Evolutionary conservation across 2,888 invertebrate genomes (phyloP).

Genomic region (Zaprionus bogoriensis): DNA sequence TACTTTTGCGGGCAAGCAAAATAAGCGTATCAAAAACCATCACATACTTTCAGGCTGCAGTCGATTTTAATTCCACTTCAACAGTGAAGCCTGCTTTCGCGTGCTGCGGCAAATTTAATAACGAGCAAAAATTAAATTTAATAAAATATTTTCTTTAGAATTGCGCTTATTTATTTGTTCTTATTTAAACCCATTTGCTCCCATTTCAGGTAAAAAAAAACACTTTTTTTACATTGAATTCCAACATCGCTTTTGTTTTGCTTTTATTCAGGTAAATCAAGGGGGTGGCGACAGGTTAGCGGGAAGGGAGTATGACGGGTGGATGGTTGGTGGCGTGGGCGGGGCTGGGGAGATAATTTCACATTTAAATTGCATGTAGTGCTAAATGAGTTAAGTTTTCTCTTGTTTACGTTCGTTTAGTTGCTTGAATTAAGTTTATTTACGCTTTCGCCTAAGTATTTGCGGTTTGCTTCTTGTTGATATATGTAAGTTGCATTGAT

Average conservation of each 20-base stretch:
- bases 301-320: conserved; percentile 9
- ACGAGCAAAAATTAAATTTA: no score
- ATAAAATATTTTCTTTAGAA: background rate
- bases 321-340: conserved; percentile 7
- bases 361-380: conserved; percentile 69
- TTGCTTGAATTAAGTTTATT: conserved; percentile 38
- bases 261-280: conserved; percentile 68
- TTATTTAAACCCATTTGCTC: no score
- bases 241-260: conserved; percentile 62
- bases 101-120: background rate
- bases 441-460: conserved; percentile 26
- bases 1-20: background rate
- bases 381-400: conserved; percentile 63
- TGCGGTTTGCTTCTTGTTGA: conserved; percentile 43
- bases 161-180: background rate
- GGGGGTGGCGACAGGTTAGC: conserved; percentile 33
- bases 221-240: conserved; percentile 64
- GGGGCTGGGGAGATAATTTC: conserved; percentile 18
- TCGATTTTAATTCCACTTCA: background rate
- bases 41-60: background rate
- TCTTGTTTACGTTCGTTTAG: conserved; percentile 22
- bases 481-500: conserved; percentile 70
- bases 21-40: background rate
- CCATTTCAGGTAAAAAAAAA: background rate
- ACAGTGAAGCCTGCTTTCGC: background rate